Evolutionary conservation across 2,888 invertebrate species (phyloP), one percentile per base, ranked within the genome.

Genomic region (Orthosia cruda): DNA sequence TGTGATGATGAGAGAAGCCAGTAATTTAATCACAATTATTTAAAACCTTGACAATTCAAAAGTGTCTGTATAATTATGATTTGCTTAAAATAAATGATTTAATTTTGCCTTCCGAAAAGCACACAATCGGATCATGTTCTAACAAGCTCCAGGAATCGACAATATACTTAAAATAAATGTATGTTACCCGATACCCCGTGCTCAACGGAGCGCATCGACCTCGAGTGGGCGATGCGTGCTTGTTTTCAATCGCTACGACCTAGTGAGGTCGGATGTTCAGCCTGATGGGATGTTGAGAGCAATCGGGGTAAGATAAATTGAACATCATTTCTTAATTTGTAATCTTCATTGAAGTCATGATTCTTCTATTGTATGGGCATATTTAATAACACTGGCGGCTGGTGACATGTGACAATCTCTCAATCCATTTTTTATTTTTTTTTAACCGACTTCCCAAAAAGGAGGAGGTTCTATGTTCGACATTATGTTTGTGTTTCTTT

Each of bases 171-270:
- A 40, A 40, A 67, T 26, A 16, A 45, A 70, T 18, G n/a, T 59
- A 4, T 45, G 18, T 23, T n/a, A 40, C 23, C 69, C 20, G 18
- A 15, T n/a, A 32, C 23, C 68, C 20, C 15, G n/a, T 70, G 40
- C 13, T 9, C 1, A 71, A 12, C 26, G 13, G 45, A 50, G 71
- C 71, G 72, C 45, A 20, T 49, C 18, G 18, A 4, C 69, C 58
- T 12, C 26, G 11, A 18, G 26, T 20, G 45, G 26, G 3, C 50
- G n/a, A 49, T 16, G 12, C 16, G 15, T 13, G 45, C 59, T 52
- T 45, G 50, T 52, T 59, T 59, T 54, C 59, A 73, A 47, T 59
- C 74, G 12, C 47, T 16, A 4, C 50, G 23, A 52, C 23, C 15
- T 2, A 3, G 18, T 12, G 12, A 32, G 49, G 32, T 32, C 62